phyloP scores from a whole-genome alignment of 2,797 vertebrate genomes.

The Aphelocoma californica region DNA sequence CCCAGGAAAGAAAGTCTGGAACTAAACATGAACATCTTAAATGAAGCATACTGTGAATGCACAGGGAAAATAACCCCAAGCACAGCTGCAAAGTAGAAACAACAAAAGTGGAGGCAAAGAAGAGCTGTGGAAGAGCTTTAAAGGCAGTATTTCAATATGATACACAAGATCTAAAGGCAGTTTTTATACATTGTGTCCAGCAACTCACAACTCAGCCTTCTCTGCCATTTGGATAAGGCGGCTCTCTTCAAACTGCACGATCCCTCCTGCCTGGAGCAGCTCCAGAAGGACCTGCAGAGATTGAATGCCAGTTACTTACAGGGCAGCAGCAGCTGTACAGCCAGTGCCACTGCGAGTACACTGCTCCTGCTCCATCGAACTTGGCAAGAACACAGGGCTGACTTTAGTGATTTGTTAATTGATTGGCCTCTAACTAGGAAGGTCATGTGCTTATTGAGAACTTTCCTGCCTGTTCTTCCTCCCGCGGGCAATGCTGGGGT shows the following conservation, averaged over 20 bases:
- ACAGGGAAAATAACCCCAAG: neutral
- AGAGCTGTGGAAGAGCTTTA: neutral
- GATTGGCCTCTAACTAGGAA: neutral
- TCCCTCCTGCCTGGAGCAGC: constrained; percentile 91
- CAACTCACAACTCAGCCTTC: constrained; percentile 93
- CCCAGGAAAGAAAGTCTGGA: neutral
- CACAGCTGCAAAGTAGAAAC: neutral
- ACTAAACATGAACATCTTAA: neutral
- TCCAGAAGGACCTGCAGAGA: constrained; percentile 88
- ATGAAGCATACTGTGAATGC: neutral
- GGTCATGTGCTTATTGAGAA: neutral
- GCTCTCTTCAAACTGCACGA: constrained; percentile 92
- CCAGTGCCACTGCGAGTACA: neutral
- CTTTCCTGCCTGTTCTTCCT: neutral
- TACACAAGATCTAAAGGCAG: neutral
- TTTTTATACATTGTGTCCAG: neutral
- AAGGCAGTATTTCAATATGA: neutral
- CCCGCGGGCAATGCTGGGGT: neutral
- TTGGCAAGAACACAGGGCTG: neutral
- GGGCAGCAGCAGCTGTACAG: neutral
- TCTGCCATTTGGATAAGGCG: constrained; percentile 89
- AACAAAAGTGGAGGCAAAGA: neutral
- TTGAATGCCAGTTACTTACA: constrained; percentile 4
- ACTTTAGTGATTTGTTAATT: neutral
- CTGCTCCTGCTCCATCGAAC: neutral